Evolutionary conservation across 2,797 vertebrate genomes (phyloP), one percentile per base, ranked within the genome.

Genomic region (Ctenopoma kingsleyae): DNA sequence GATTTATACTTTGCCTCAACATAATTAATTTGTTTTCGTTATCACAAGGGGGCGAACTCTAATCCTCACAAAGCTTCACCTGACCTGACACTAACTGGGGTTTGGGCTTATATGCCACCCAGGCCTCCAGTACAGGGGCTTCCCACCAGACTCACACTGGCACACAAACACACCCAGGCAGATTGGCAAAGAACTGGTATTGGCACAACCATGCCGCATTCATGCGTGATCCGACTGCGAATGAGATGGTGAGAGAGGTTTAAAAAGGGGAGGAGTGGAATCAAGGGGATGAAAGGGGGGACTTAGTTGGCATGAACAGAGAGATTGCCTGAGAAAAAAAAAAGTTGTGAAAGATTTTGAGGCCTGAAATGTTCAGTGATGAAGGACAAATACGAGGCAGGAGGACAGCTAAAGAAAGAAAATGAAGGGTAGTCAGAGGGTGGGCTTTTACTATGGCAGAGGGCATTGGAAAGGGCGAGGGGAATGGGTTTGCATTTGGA

Each of bases 191-290:
- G 89, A 77, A 76, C 91, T 93, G 93, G 93, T 89, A 89, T 83
- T 92, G 93, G 93, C 91, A 94, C 92, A 89, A 89, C 90, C 91
- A 83, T 93, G 93, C 93, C 91, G 94, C 94, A 95, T 93, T 91
- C 87, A 84, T 78, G 86, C 91, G 92, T 95, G 94, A 92, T 91
- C 85, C 44, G 91, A 93, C 92, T 95, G 86, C 71, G 72, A 93
- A 94, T 91, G 86, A 92, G 89, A 75, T 4, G 40, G 63, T 68
- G 84, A 80, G 80, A 88, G 78, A 87, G 84, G 77, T 89, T 87
- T 85, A 80, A 87, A 78, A 83, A 76, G 81, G 70, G 77, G 81
- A 76, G 87, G 86, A 81, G 85, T 74, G 71, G 83, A 90, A 84
- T 87, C 82, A 69, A 82, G 80, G 67, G 67, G 74, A 84, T 80